Base-by-base conservation (phyloP, 2,888 invertebrate genomes). In the Lasioglossum calceatum region DNA sequence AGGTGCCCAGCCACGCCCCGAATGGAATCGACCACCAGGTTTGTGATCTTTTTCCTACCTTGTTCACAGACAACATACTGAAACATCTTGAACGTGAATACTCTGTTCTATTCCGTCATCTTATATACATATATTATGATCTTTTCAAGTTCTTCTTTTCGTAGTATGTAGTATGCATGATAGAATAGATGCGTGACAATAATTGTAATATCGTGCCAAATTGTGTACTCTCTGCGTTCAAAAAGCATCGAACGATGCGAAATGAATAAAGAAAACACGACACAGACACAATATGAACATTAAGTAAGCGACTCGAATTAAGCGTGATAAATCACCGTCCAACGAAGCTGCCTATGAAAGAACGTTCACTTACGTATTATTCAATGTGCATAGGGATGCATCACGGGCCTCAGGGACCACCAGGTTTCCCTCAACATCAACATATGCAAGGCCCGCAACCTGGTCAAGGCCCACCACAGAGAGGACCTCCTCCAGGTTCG, bases 11-110 rank as follows among this genome's bases (percentile, higher is more conserved):
- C 97, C 97, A 23, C 96, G 97, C 50, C 97, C 97, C 1, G 97
- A 97, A 92, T 98, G 97, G 97, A 97, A 96, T 93, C 95, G 97
- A 88, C 97, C 97, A 77, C 97, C 97, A 85, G 96, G 96, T 96
- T 93, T 70, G 92, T 92, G 70, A 36, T 77, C 32, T 42, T 73
- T 39, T 14, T 47, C 7, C 14, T 32, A 14, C 42, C 71, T 54
- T 3, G 4, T 2, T 74, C n/a, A 19, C 16, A 73, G 14, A n/a
- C 77, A 39, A 47, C 44, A 50, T 80, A 80, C 77, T 91, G 90
- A 91, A 91, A 91, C 91, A 91, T 91, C 90, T 91, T 90, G 91
- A 64, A 90, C 84, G 85, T 73, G 42, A 61, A 58, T 85, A 67
- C 77, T 72, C 76, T 82, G 7, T 64, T 64, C 71, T 77, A 72